Evolutionary conservation across 2,888 invertebrate species (phyloP).

Genomic region (Eupithecia inturbata): DNA sequence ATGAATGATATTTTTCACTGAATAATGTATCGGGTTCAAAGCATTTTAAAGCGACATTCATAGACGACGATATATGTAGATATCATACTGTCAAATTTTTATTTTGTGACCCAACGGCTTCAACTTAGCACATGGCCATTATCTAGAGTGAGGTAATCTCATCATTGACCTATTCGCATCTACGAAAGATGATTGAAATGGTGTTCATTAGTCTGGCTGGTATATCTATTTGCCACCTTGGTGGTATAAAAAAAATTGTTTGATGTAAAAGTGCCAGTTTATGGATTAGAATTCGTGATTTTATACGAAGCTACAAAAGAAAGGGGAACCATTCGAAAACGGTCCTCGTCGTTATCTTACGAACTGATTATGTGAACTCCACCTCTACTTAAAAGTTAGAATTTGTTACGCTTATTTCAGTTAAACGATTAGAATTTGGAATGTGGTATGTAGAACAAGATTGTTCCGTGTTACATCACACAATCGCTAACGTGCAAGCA

Average conservation of each 20-base stretch:
- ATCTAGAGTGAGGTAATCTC: background rate
- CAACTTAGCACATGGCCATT: background rate
- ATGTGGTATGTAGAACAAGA: constrained; percentile 17
- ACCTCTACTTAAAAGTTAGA: background rate
- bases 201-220: background rate
- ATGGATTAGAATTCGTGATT: background rate
- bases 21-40: background rate
- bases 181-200: background rate
- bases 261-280: background rate
- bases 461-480: constrained; percentile 24
- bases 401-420: background rate
- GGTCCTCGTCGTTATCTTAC: constrained; percentile 22
- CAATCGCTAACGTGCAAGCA: constrained; percentile 4
- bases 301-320: background rate
- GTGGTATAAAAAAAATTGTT: background rate
- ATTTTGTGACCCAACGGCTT: background rate
- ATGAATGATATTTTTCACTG: background rate
- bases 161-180: background rate
- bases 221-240: background rate
- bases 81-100: background rate
- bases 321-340: constrained; percentile 26
- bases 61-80: background rate
- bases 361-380: constrained; percentile 5
- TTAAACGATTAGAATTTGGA: constrained; percentile 6
- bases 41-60: background rate